A percentile compares a stretch with the other conserved stretches of the same genome.
Evolutionary conservation across 2,797 vertebrate genomes (phyloP).

Genomic region (Cuculus canorus): DNA sequence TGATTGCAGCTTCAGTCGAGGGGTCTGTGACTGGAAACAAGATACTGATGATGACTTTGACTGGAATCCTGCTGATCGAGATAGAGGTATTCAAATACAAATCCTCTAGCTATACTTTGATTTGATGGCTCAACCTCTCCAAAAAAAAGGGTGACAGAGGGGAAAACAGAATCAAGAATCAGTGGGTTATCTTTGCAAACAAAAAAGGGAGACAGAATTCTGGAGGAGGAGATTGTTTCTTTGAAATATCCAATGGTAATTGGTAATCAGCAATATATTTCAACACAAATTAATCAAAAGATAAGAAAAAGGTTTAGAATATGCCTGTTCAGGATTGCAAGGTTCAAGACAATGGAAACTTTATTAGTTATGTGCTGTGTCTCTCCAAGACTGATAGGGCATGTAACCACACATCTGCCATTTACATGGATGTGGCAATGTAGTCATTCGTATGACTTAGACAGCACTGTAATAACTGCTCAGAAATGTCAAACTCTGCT

Average conservation of each 20-base stretch:
- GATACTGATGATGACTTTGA: slow-evolving; percentile 90
- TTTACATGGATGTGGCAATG: background rate
- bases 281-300: background rate
- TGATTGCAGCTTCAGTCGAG: slow-evolving; percentile 92
- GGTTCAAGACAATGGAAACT: background rate
- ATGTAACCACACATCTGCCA: background rate
- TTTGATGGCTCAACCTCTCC: background rate
- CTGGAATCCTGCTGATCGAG: slow-evolving; percentile 89
- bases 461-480: background rate
- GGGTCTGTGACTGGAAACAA: slow-evolving; percentile 92
- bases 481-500: background rate
- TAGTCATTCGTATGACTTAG: background rate
- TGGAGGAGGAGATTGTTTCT: background rate
- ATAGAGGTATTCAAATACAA: slow-evolving; percentile 81
- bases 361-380: rapidly evolving
- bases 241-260: background rate
- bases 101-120: background rate
- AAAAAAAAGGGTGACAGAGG: rapidly evolving
- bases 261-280: background rate
- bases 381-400: background rate
- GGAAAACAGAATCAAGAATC: background rate
- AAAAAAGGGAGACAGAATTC: background rate
- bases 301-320: background rate
- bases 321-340: background rate
- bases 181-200: background rate